phyloP scores from a whole-genome alignment of 1,140 invertebrate species.

The Conopomorpha cramerella region DNA sequence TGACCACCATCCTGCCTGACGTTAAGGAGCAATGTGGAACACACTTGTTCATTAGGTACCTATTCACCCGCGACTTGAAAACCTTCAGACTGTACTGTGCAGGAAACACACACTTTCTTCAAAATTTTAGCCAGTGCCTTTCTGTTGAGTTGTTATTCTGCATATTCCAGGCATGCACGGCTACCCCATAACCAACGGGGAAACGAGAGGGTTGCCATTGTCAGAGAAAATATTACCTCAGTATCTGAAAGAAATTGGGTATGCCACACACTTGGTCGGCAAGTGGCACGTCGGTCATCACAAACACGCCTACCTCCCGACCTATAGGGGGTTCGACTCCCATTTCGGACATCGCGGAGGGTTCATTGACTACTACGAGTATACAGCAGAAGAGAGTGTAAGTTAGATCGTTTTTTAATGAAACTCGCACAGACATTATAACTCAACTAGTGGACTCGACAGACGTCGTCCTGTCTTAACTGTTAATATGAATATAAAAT shows the following conservation, averaged over 20 bases:
- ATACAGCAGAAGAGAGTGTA: conserved; percentile 64
- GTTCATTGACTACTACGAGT: conserved; percentile 82
- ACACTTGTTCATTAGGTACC: too few species aligned
- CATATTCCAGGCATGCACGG: conserved; percentile 38
- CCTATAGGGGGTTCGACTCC: conserved; percentile 79
- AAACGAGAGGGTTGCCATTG: conserved; percentile 31
- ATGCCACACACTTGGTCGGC: conserved; percentile 83
- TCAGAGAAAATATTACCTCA: conserved; percentile 75
- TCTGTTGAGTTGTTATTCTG: conserved; percentile 1
- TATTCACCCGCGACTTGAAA: too few species aligned
- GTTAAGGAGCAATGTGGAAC: too few species aligned
- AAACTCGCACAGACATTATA: too few species aligned
- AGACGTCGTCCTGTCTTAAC: too few species aligned
- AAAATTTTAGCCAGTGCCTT: not conserved
- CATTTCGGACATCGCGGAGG: conserved; percentile 86
- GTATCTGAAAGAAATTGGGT: conserved; percentile 76
- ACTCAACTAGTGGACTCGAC: too few species aligned
- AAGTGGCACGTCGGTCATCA: conserved; percentile 89
- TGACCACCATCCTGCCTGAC: too few species aligned
- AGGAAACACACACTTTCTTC: too few species aligned
- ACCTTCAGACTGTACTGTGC: too few species aligned
- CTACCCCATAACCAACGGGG: conserved; percentile 33
- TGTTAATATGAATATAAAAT: too few species aligned
- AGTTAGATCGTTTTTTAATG: too few species aligned
- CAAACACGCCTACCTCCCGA: conserved; percentile 75